Conservation (phyloP, 2,797 vertebrate species). For the Bradypodion pumilum region DNA sequence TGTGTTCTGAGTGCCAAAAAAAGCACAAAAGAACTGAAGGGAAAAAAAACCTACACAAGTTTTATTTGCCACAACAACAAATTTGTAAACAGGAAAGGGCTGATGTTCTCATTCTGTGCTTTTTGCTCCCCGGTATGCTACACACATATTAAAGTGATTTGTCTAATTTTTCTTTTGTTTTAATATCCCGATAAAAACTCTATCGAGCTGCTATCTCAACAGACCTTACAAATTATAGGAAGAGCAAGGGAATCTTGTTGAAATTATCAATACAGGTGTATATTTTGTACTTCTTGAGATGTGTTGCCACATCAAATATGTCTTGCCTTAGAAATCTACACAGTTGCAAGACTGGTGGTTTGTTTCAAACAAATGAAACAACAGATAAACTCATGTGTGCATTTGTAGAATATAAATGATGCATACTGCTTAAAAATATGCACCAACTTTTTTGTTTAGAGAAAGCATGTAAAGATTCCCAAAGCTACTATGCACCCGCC, state of each 20-base stretch:
- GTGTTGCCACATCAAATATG: background rate
- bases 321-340: background rate
- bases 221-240: background rate
- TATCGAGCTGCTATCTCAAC: background rate
- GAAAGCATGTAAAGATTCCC: too few relatives aligned
- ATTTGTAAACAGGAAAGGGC: constrained; percentile 34
- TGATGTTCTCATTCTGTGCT: background rate
- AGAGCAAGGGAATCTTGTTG: background rate
- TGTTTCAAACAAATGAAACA: background rate
- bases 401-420: too few relatives aligned
- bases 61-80: constrained; percentile 40
- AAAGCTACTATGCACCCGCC: too few relatives aligned
- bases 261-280: background rate
- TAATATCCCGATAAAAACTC: background rate
- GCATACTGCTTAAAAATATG: too few relatives aligned
- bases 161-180: background rate
- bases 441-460: too few relatives aligned
- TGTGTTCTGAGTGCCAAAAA: constrained; percentile 36
- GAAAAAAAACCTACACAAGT: background rate
- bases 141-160: constrained; percentile 6
- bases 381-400: too few relatives aligned
- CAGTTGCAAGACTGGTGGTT: background rate
- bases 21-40: constrained; percentile 14
- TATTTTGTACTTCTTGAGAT: background rate
- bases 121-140: constrained; percentile 13